Evolutionary conservation across 2,797 vertebrate genomes (phyloP).

Genomic region (Lacerta viridis): DNA sequence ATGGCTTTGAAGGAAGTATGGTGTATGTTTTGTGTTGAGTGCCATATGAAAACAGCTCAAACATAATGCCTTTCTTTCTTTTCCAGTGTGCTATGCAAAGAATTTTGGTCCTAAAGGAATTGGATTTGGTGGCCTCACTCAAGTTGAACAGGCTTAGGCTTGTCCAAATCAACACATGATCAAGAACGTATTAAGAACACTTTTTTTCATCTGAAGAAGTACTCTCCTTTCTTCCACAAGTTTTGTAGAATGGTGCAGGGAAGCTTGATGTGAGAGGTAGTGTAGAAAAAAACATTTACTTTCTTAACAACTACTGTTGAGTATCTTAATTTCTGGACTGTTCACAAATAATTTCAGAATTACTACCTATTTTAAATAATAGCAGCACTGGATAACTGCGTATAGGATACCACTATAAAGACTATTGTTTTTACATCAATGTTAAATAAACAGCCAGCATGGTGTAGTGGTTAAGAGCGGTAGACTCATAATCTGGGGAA

Average conservation of each 20-base stretch:
- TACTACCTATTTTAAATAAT: constrained; percentile 20
- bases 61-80: constrained; percentile 39
- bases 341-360: constrained; percentile 28
- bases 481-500: too few species aligned
- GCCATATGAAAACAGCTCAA: background rate
- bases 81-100: constrained; percentile 94
- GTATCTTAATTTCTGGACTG: background rate
- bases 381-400: background rate
- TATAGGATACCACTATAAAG: background rate
- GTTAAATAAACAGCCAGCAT: background rate
- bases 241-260: background rate
- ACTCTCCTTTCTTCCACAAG: constrained; percentile 16
- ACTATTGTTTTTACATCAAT: background rate
- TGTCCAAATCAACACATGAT: constrained; percentile 8
- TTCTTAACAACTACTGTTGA: background rate
- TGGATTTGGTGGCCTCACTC: constrained; percentile 92
- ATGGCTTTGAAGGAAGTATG: background rate
- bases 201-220: background rate
- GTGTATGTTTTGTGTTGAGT: background rate
- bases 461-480: too few species aligned
- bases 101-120: constrained; percentile 97
- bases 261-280: background rate
- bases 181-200: background rate
- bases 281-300: background rate
- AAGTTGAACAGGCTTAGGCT: constrained; percentile 81